Conservation (phyloP, 2,113 vertebrate genomes). For the Heloderma charlesbogerti region DNA sequence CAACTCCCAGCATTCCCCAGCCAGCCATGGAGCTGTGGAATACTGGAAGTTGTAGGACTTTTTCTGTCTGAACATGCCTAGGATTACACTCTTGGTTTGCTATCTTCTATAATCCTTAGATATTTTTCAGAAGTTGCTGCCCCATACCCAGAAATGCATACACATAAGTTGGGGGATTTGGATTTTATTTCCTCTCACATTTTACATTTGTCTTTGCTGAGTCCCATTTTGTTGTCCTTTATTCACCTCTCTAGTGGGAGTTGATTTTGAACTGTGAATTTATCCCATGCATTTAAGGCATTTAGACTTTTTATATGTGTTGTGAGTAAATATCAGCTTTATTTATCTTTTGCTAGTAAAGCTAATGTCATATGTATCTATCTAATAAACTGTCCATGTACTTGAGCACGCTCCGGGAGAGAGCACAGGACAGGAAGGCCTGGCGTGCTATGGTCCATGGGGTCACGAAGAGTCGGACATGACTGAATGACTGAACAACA, state of each 20-base stretch:
- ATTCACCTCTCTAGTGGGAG: neutral
- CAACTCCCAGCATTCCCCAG: no score
- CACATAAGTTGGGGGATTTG: neutral
- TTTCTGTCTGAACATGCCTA: no score
- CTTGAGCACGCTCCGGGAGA: no score
- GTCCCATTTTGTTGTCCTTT: neutral
- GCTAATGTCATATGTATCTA: neutral
- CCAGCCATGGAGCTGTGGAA: no score
- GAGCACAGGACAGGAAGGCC: no score
- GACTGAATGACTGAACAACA: no score
- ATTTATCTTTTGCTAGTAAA: constrained; percentile 11
- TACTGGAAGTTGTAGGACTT: no score
- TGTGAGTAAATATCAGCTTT: constrained; percentile 6
- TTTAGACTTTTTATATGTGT: neutral
- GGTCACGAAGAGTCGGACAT: no score
- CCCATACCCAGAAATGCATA: neutral
- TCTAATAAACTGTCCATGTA: constrained; percentile 31
- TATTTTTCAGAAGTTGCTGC: neutral
- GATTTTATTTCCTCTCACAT: neutral
- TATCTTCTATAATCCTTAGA: neutral
- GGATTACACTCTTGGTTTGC: no score
- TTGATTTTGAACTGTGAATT: neutral
- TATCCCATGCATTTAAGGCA: neutral
- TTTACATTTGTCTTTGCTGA: neutral
- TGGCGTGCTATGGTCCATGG: no score